Percentiles rank a stretch among this genome's conserved stretches.
Conservation (phyloP, 2,113 vertebrate species). For the Athene cunicularia region DNA sequence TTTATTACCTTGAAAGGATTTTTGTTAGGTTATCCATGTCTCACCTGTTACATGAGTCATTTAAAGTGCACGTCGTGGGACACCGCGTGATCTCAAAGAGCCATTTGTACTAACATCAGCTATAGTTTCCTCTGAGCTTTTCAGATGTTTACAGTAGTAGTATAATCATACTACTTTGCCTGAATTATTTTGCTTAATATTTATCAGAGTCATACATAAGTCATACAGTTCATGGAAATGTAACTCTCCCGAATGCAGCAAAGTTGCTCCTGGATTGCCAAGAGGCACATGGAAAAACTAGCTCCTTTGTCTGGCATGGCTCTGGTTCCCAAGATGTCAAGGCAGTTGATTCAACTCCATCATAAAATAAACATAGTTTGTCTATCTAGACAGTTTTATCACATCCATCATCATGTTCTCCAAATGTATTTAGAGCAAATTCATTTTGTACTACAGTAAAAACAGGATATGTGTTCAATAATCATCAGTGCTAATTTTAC, state of each 20-base stretch:
- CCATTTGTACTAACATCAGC: background rate
- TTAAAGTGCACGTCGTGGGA: background rate
- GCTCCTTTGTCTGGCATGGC: background rate
- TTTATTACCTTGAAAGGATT: background rate
- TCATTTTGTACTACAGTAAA: background rate
- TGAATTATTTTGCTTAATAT: background rate
- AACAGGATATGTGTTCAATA: constrained; percentile 5
- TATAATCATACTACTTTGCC: background rate
- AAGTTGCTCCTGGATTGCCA: background rate
- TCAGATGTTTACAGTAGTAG: background rate
- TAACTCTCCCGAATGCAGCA: background rate
- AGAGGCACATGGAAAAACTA: background rate
- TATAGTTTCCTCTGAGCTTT: background rate
- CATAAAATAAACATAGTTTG: background rate
- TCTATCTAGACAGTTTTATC: background rate
- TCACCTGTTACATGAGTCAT: background rate
- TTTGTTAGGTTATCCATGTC: background rate
- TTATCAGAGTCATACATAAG: background rate
- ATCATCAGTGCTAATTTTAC: constrained; percentile 19
- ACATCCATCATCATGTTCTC: background rate
- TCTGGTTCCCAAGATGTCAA: background rate
- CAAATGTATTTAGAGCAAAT: background rate
- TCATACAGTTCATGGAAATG: background rate
- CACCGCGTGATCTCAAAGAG: background rate
- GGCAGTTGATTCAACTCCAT: background rate